Base-by-base conservation (phyloP, 2,888 invertebrate genomes). In the Sepiola atlantica region DNA sequence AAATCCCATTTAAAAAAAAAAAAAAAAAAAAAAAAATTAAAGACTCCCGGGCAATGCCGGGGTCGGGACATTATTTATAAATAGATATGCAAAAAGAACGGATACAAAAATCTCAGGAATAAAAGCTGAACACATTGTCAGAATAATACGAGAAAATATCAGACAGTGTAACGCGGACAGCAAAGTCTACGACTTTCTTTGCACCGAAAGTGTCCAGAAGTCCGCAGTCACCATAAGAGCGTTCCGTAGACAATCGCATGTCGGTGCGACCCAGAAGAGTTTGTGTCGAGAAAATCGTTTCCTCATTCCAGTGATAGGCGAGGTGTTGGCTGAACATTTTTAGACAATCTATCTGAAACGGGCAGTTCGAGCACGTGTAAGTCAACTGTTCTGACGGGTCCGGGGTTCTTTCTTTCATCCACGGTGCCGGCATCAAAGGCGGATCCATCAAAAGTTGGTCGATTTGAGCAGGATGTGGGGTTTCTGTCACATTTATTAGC, bases 91-190 rank as follows among this genome's bases (percentile, higher is more conserved):
- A 77, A n/a, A 77, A 6, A n/a, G n/a, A 28, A 77, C 10, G 28
- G n/a, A n/a, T 77, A n/a, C n/a, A 77, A 32, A 57, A 57, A 24
- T 32, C 77, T 77, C 77, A 77, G 18, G 77, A 77, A 32, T 77
- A 77, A 77, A 32, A 77, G n/a, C 77, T 77, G 77, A 77, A 77
- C n/a, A 77, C 32, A 77, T 77, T 77, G 21, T 77, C 77, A n/a
- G 77, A 77, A 77, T 77, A 77, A 77, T n/a, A 77, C n/a, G 77
- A 77, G 77, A 77, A 77, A n/a, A 77, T 77, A 77, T 77, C 77
- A 77, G n/a, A 14, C n/a, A 77, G 77, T 4, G 14, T 77, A 77
- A 77, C 77, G n/a, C n/a, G 18, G n/a, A 77, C 77, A 77, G n/a
- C 77, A 77, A 77, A 77, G 77, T 77, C 32, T 77, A 32, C 32